A percentile compares a stretch with the other conserved stretches of the same genome.
These are phyloP conservation scores for Calidris pugnax DNA, from an alignment of 2,113 vertebrate genomes.

Conservation along the genomic window DNA sequence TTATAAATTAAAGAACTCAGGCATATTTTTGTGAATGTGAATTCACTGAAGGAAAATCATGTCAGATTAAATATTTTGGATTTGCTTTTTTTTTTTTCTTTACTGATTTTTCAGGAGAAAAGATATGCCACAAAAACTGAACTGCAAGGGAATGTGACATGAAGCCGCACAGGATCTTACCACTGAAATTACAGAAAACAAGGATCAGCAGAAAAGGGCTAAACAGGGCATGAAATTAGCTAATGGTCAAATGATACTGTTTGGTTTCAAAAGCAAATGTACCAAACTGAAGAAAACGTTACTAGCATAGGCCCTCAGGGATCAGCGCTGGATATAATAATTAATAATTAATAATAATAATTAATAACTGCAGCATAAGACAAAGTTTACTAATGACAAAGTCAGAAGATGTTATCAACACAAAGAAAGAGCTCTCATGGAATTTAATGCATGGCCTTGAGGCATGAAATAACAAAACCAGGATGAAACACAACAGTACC, in stretches of 20 bases:
- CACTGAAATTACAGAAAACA: background rate
- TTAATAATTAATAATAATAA: background rate
- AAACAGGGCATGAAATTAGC: background rate
- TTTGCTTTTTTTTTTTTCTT: background rate
- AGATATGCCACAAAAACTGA: background rate
- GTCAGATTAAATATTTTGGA: background rate
- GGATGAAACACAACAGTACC: background rate
- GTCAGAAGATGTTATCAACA: background rate
- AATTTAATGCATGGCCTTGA: background rate
- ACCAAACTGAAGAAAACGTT: background rate
- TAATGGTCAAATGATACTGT: background rate
- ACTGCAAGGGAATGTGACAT: background rate
- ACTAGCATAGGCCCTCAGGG: background rate
- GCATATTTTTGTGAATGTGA: background rate
- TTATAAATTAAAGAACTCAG: background rate
- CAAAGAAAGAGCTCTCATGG: background rate
- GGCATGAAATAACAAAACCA: background rate
- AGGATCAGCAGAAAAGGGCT: background rate
- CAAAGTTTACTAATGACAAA: background rate
- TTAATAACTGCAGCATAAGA: background rate
- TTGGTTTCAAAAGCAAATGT: background rate
- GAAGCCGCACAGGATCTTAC: background rate
- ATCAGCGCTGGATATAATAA: background rate
- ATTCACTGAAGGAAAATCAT: background rate
- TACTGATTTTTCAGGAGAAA: background rate